Percentiles rank a stretch among this genome's conserved stretches.
Evolutionary conservation across 2,797 vertebrate genomes (phyloP).

Genomic region (Notamacropus eugenii): DNA sequence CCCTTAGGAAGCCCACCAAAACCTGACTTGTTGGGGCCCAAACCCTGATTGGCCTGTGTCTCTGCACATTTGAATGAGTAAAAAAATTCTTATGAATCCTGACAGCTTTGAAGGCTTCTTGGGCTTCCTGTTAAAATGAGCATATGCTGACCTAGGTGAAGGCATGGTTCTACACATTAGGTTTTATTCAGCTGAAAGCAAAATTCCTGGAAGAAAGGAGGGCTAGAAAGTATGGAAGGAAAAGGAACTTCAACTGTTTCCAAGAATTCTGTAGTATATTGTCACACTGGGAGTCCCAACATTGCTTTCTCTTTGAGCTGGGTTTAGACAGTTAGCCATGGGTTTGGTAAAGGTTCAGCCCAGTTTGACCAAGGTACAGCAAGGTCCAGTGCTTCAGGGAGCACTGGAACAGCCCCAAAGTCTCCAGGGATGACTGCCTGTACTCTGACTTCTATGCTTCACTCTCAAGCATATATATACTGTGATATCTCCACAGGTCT

Average conservation of each 20-base stretch:
- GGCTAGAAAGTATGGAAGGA: not conserved
- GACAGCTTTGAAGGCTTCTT: not conserved
- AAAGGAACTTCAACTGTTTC: not conserved
- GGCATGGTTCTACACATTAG: not conserved
- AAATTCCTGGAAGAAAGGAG: not conserved
- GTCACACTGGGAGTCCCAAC: not conserved
- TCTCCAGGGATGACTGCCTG: not conserved
- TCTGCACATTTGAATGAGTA: not conserved
- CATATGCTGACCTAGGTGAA: not conserved
- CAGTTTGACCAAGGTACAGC: not conserved
- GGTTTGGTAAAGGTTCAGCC: not conserved
- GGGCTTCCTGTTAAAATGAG: not conserved
- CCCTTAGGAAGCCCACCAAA: not conserved
- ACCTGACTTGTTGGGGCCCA: not conserved
- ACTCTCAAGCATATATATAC: not conserved
- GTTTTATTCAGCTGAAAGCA: not conserved
- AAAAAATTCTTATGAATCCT: not conserved
- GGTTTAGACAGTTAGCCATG: not conserved
- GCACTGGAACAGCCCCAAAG: not conserved
- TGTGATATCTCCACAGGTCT: not conserved
- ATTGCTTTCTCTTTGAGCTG: not conserved
- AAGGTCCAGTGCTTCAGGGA: not conserved
- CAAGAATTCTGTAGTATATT: not conserved
- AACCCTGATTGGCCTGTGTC: not conserved
- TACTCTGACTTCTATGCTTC: not conserved